Percentiles rank a stretch among this genome's conserved stretches.
Evolutionary conservation across 2,888 invertebrate genomes (phyloP).

Genomic region (Caenorhabditis afra): DNA sequence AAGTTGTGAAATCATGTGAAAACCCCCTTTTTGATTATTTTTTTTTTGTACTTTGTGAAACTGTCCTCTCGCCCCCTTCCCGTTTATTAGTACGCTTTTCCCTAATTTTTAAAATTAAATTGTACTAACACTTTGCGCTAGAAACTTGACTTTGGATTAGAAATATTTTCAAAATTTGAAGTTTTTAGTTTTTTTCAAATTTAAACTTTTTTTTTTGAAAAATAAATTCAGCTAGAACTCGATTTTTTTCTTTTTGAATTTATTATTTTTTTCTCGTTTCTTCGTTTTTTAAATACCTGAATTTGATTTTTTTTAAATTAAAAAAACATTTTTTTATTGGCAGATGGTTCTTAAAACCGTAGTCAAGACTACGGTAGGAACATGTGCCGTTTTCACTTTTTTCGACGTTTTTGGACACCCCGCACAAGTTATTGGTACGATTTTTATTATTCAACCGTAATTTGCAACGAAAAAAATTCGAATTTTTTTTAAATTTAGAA

Average conservation of each 20-base stretch:
- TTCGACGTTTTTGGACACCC: constrained; percentile 67
- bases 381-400: constrained; percentile 62
- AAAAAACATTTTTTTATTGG: neutral
- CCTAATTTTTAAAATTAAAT: too few species aligned
- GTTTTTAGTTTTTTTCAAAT: constrained; percentile 1
- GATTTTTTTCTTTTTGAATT: neutral
- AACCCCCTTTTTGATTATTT: neutral
- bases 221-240: neutral
- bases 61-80: too few species aligned
- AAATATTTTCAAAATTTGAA: too few species aligned
- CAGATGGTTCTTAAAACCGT: constrained; percentile 10
- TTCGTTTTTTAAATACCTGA: neutral
- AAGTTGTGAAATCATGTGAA: constrained; percentile 22
- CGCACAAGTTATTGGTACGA: constrained; percentile 61
- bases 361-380: constrained; percentile 48
- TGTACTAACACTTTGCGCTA: too few species aligned
- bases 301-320: neutral
- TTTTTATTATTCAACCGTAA: too few species aligned
- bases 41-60: too few species aligned
- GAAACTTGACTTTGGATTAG: too few species aligned
- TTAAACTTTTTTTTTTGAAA: too few species aligned
- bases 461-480: neutral
- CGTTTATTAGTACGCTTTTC: too few species aligned
- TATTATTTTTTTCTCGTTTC: too few species aligned
- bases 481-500: neutral